These are phyloP conservation scores for Panagrolaimus sp. DNA, from an alignment of 1,140 invertebrate species.

Conservation along the genomic window DNA sequence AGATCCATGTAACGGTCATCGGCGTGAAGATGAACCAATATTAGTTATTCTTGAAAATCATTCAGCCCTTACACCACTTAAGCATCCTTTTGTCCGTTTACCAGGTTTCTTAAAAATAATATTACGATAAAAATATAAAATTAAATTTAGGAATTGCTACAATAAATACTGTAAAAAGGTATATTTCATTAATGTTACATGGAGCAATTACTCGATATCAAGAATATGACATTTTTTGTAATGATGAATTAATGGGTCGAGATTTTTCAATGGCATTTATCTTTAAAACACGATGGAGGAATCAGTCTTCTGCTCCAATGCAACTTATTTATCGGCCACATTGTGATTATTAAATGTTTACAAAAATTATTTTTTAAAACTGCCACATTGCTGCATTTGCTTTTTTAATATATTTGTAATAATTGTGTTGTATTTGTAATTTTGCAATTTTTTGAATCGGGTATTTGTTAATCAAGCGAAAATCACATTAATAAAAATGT, in stretches of 20 bases:
- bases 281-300: conserved; percentile 91
- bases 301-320: conserved; percentile 65
- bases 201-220: conserved; percentile 80
- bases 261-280: conserved; percentile 98
- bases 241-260: conserved; percentile 93
- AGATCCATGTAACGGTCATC: neutral
- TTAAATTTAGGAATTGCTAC: conserved; percentile 36
- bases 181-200: conserved; percentile 88
- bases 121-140: neutral
- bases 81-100: no score
- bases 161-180: conserved; percentile 63
- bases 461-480: no score
- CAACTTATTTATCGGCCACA: conserved; percentile 21
- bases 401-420: no score
- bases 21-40: neutral
- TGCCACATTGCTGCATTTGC: no score
- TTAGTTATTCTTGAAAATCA: no score
- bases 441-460: no score
- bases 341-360: conserved; percentile 22
- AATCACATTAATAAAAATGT: no score
- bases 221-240: conserved; percentile 97
- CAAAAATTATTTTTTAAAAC: no score
- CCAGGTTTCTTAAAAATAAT: no score
- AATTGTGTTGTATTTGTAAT: no score
- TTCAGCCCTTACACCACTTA: no score